Conservation (phyloP, 2,888 invertebrate genomes). For the Ennomos fuscantarius region DNA sequence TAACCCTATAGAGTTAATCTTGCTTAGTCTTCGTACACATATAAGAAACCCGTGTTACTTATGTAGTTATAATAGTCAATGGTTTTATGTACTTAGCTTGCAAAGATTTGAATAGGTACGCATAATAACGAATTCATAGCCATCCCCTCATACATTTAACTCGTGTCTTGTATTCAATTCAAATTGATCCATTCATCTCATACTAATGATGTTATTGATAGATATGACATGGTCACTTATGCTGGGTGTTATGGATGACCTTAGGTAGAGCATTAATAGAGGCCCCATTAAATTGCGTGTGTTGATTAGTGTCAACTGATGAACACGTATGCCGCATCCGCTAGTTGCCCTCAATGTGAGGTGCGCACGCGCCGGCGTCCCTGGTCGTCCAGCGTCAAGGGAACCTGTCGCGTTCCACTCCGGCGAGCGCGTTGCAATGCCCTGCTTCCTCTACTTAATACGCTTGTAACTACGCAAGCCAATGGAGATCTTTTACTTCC, state of each 20-base stretch:
- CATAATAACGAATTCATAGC: slow-evolving; percentile 8
- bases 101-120: slow-evolving; percentile 5
- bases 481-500: slow-evolving; percentile 19
- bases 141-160: slow-evolving; percentile 1
- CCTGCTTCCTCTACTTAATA: slow-evolving; percentile 52
- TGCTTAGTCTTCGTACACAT: no score
- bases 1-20: no score
- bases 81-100: background rate
- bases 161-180: slow-evolving; percentile 10
- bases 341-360: slow-evolving; percentile 70
- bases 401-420: slow-evolving; percentile 79
- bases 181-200: slow-evolving; percentile 13
- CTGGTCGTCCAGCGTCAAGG: slow-evolving; percentile 57
- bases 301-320: slow-evolving; percentile 51
- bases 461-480: slow-evolving; percentile 15
- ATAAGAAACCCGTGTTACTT: no score
- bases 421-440: slow-evolving; percentile 64
- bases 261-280: slow-evolving; percentile 41
- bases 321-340: slow-evolving; percentile 58
- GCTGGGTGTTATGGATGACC: slow-evolving; percentile 27
- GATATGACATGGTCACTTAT: slow-evolving; percentile 16
- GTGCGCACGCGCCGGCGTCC: slow-evolving; percentile 65
- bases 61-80: no score
- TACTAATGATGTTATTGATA: slow-evolving; percentile 22
- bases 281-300: slow-evolving; percentile 45